phyloP scores from a whole-genome alignment of 2,113 vertebrate genomes.

The Xyrauchen texanus region DNA sequence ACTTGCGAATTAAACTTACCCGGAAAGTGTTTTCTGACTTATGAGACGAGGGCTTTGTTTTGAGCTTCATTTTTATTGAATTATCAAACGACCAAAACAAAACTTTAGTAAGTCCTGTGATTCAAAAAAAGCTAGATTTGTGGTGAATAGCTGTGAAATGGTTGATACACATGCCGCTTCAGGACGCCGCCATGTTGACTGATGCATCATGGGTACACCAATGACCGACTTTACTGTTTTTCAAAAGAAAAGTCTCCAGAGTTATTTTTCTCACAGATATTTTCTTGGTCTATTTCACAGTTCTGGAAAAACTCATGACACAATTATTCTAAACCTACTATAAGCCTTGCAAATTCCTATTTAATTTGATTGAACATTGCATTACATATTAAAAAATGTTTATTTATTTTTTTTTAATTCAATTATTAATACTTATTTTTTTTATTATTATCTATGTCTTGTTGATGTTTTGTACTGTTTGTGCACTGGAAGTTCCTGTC shows the following conservation, averaged over 20 bases:
- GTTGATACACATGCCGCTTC: constrained; percentile 27
- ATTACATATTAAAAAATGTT: too few species aligned
- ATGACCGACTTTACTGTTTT: background rate
- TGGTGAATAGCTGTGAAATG: constrained; percentile 5
- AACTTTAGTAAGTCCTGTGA: background rate
- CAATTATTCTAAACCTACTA: too few species aligned
- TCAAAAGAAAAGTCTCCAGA: constrained; percentile 41
- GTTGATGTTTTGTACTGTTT: too few species aligned
- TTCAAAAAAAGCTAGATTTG: constrained; percentile 1
- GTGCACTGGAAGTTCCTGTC: too few species aligned
- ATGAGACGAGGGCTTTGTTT: constrained; percentile 84
- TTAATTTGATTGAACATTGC: too few species aligned
- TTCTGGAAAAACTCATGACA: too few species aligned
- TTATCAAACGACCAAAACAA: background rate
- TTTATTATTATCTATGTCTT: too few species aligned
- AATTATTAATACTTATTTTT: too few species aligned
- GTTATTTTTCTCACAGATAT: background rate
- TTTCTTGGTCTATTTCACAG: too few species aligned
- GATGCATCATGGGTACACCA: constrained; percentile 45
- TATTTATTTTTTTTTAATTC: too few species aligned
- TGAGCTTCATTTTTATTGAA: constrained; percentile 68
- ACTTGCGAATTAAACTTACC: constrained; percentile 73
- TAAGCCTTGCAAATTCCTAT: too few species aligned
- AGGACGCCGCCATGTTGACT: constrained; percentile 72
- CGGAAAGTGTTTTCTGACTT: constrained; percentile 88